These are phyloP conservation scores for Psammodynastes pulverulentus DNA, from an alignment of 2,113 vertebrate species.

Conservation along the genomic window DNA sequence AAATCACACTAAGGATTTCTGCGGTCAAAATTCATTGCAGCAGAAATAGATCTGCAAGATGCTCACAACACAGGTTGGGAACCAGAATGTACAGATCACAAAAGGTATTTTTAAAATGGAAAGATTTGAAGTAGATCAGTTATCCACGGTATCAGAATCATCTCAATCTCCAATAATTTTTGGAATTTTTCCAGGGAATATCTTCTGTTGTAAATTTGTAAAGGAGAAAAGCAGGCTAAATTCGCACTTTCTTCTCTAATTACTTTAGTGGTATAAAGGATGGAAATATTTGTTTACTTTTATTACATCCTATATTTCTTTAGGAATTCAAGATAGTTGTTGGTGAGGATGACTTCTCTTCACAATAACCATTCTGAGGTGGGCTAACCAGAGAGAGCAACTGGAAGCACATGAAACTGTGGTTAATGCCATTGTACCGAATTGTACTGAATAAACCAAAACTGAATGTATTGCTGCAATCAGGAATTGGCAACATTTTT, in stretches of 20 bases:
- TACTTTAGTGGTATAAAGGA: background rate
- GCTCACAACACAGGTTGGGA: background rate
- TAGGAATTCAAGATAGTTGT: background rate
- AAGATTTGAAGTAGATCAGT: background rate
- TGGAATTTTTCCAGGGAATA: background rate
- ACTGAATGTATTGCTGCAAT: background rate
- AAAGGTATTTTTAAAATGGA: background rate
- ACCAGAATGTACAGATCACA: rapidly evolving
- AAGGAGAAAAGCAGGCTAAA: background rate
- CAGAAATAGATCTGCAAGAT: constrained; percentile 4
- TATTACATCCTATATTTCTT: background rate
- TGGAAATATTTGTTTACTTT: background rate
- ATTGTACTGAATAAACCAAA: background rate
- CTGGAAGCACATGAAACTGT: background rate
- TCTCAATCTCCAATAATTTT: background rate
- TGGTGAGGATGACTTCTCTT: background rate
- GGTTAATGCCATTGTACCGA: background rate
- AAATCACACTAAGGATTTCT: constrained; percentile 36
- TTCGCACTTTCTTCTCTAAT: background rate
- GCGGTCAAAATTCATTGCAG: constrained; percentile 11
- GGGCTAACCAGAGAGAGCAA: background rate
- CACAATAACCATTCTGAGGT: background rate
- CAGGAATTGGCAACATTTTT: background rate
- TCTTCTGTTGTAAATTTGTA: background rate
- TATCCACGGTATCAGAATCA: background rate